These are phyloP conservation scores for Digitonthophagus gazella DNA, from an alignment of 2,888 invertebrate species.

Conservation along the genomic window DNA sequence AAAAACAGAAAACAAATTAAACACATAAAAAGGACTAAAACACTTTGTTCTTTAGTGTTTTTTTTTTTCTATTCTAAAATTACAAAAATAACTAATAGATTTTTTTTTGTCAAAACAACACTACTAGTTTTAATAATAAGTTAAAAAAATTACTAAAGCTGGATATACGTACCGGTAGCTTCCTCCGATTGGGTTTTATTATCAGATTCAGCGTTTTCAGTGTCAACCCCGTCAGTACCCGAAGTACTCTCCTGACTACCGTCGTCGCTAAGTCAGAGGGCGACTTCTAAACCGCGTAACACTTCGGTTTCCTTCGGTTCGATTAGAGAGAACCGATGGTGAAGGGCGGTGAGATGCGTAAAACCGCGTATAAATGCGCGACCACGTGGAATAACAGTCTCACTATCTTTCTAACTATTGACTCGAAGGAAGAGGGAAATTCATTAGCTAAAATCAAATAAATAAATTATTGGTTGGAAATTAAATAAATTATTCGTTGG, in stretches of 20 bases:
- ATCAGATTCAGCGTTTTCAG: constrained; percentile 30
- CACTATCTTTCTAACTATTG: constrained; percentile 93
- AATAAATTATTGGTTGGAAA: neutral
- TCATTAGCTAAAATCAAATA: constrained; percentile 68
- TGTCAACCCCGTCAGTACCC: constrained; percentile 32
- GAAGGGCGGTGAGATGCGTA: constrained; percentile 88
- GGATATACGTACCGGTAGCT: constrained; percentile 49
- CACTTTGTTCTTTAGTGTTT: neutral
- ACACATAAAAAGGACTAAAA: constrained; percentile 6
- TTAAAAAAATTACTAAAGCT: neutral
- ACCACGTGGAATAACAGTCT: constrained; percentile 96
- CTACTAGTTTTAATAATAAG: neutral
- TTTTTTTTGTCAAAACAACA: too few species aligned
- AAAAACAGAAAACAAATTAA: constrained; percentile 19
- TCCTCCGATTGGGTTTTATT: constrained; percentile 34
- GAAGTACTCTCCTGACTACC: constrained; percentile 39
- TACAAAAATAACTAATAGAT: neutral
- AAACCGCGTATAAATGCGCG: constrained; percentile 98
- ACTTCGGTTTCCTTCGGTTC: constrained; percentile 96
- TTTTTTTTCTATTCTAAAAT: neutral
- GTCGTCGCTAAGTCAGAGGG: constrained; percentile 58
- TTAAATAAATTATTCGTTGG: too few species aligned
- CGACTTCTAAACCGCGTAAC: constrained; percentile 85
- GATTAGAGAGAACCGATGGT: constrained; percentile 85
- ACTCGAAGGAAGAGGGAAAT: constrained; percentile 93